phyloP scores from a whole-genome alignment of 2,113 vertebrate species.

The Saguinus imperator region DNA sequence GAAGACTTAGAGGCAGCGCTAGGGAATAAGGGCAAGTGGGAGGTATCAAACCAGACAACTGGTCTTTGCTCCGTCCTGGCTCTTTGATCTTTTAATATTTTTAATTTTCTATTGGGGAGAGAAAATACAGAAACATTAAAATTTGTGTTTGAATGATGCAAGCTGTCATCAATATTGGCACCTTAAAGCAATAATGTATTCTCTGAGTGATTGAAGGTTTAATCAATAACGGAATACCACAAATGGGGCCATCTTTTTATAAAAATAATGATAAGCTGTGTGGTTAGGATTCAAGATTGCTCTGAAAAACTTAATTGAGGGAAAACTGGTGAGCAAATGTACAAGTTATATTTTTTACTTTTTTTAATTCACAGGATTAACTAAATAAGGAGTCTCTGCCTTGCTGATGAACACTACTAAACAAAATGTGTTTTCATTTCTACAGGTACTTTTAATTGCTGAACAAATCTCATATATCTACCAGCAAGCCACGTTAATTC shows the following conservation, averaged over 20 bases:
- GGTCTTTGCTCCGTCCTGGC: neutral
- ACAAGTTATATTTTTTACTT: neutral
- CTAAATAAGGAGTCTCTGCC: neutral
- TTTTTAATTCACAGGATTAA: neutral
- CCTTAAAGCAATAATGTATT: neutral
- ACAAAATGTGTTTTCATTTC: constrained; percentile 38
- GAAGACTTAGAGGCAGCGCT: neutral
- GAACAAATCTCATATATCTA: neutral
- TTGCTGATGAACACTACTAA: constrained; percentile 6
- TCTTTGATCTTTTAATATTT: neutral
- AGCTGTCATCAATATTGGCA: neutral
- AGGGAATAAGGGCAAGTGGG: accelerated
- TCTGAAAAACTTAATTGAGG: neutral
- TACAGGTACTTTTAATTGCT: neutral
- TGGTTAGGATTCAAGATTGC: neutral
- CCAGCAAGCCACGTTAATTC: constrained; percentile 44
- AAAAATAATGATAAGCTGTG: neutral
- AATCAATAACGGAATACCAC: neutral
- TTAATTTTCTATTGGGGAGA: neutral
- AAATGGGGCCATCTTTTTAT: neutral
- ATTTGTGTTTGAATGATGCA: neutral
- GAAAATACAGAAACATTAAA: neutral
- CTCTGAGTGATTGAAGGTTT: neutral
- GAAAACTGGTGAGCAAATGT: neutral
- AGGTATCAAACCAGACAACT: neutral